Percentiles rank a stretch among this genome's conserved stretches.
phyloP scores from a whole-genome alignment of 1,140 invertebrate species.

The Melitaea cinxia region DNA sequence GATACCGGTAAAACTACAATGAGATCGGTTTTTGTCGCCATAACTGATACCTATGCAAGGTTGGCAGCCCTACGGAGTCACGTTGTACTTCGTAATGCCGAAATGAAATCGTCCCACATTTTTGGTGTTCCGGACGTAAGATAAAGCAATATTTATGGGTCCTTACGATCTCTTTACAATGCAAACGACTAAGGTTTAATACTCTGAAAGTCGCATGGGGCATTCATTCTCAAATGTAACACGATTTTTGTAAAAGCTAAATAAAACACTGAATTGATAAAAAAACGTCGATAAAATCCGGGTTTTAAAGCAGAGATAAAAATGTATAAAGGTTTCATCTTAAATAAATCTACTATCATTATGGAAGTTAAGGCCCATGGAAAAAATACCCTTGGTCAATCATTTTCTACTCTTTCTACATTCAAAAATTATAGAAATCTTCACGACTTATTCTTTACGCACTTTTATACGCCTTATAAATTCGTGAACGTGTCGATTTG shows the following conservation, averaged over 20 bases:
- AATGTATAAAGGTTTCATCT: constrained; percentile 7
- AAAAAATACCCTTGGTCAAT: neutral
- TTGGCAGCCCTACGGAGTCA: constrained; percentile 51
- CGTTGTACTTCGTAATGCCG: constrained; percentile 49
- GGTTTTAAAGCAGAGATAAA: constrained; percentile 19
- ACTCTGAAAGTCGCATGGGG: constrained; percentile 20
- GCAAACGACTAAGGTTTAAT: constrained; percentile 33
- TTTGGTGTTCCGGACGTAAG: constrained; percentile 41
- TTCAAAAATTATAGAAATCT: neutral
- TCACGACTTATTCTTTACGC: constrained; percentile 70
- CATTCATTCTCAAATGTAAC: constrained; percentile 31
- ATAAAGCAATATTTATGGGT: constrained; percentile 45
- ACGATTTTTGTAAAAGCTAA: constrained; percentile 24
- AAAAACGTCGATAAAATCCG: constrained; percentile 23
- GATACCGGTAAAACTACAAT: constrained; percentile 70
- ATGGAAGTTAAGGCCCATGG: neutral
- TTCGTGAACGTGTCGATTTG: constrained; percentile 71
- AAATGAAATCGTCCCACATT: constrained; percentile 54
- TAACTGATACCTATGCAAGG: constrained; percentile 39
- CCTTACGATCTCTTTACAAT: constrained; percentile 36
- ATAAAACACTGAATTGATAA: constrained; percentile 29
- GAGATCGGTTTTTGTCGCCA: constrained; percentile 70
- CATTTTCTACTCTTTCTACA: constrained; percentile 3
- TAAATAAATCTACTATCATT: constrained; percentile 21
- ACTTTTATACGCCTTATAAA: constrained; percentile 38